Conservation (phyloP, 2,113 vertebrate genomes). For the Hyla sarda region DNA sequence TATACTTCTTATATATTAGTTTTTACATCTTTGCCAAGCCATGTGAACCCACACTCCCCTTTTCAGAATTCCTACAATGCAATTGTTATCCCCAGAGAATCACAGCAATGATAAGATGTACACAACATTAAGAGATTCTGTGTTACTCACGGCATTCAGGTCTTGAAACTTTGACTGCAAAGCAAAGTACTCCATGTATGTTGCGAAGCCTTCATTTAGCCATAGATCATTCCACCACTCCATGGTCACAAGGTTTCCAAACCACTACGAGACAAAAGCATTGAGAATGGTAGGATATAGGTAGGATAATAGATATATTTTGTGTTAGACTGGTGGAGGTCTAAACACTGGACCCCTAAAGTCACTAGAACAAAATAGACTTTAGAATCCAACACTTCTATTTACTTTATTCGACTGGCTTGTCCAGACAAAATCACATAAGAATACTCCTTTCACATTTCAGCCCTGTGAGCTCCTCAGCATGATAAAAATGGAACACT, state of each 20-base stretch:
- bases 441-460: no score
- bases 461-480: no score
- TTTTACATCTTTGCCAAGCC: not conserved
- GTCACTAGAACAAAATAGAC: not conserved
- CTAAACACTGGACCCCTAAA: not conserved
- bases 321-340: no score
- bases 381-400: not conserved
- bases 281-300: no score
- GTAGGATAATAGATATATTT: not conserved
- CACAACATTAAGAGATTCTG: not conserved
- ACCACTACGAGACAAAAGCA: constrained; percentile 83
- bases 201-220: constrained; percentile 97
- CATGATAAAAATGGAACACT: no score
- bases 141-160: constrained; percentile 81
- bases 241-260: constrained; percentile 97
- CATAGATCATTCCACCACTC: constrained; percentile 97
- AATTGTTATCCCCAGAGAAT: not conserved
- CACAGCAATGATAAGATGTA: not conserved
- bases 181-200: constrained; percentile 91
- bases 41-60: not conserved
- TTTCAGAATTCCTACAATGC: not conserved
- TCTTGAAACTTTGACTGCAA: constrained; percentile 78
- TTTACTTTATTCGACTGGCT: not conserved
- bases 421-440: no score
- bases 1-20: no score